Evolutionary conservation across 2,888 invertebrate genomes (phyloP), one percentile per base, ranked within the genome.

Genomic region (Ceramica pisi): DNA sequence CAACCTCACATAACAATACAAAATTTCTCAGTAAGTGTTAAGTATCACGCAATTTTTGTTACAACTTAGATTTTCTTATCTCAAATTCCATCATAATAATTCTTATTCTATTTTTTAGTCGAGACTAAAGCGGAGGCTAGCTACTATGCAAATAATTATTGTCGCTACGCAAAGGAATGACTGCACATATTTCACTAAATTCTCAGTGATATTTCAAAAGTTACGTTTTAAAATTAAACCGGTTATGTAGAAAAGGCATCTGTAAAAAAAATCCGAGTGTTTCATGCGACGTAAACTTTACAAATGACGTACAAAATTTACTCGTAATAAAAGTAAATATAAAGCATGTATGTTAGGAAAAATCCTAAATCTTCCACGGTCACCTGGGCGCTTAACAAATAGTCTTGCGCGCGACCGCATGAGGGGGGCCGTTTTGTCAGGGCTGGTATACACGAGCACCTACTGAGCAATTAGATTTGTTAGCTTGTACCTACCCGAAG

Each of bases 391-490:
- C 89, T 86, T 91, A 92, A 94, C 94, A 93, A 94, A 95, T 94
- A 90, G 93, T 90, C 86, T 87, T 88, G 87, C 81, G 85, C 88
- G 72, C 88, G 86, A 89, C 93, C 93, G 90, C 94, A 93, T 92
- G 92, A 85, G 84, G 91, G 92, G 92, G 90, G 91, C 93, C 92
- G 93, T 84, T 95, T 94, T 94, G 93, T 95, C 95, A 94, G 91
- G 86, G 85, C 88, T 85, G 82, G 89, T 90, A 91, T 94, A 94
- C 94, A 92, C 89, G 92, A 92, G 92, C 95, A 93, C 95, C 95
- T 95, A 95, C 96, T 90, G 94, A 94, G 96, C 96, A 96, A 96
- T 95, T 95, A 96, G 96, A 95, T 96, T 95, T 95, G 96, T 95
- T 95, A 95, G 94, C 94, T 94, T 95, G 95, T 95, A 95, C 94